Percentiles rank a stretch among this genome's conserved stretches.
Evolutionary conservation across 1,140 invertebrate genomes (phyloP).

Genomic region (Caerostris extrusa): DNA sequence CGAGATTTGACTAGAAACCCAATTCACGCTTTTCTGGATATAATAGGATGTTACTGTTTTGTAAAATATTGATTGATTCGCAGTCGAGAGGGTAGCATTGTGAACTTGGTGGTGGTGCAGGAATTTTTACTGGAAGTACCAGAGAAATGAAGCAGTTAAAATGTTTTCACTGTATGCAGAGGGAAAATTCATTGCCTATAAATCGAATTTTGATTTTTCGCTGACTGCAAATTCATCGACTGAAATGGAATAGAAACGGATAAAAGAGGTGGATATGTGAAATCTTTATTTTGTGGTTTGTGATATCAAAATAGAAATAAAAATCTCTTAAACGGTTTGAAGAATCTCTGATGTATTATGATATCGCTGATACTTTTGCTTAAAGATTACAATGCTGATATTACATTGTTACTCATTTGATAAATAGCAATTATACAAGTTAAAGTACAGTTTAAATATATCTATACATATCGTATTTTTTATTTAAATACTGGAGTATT

Average conservation of each 20-base stretch:
- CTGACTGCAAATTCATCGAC: slow-evolving; percentile 6
- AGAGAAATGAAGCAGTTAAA: slow-evolving; percentile 47
- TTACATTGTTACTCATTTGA: too few relatives aligned
- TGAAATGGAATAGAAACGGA: not conserved
- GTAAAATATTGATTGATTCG: slow-evolving; percentile 34
- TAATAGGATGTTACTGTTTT: slow-evolving; percentile 51
- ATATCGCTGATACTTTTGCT: too few relatives aligned
- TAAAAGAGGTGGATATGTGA: not conserved
- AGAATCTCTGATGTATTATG: too few relatives aligned
- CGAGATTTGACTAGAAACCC: not conserved
- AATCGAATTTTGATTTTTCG: slow-evolving; percentile 3
- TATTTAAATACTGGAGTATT: too few relatives aligned
- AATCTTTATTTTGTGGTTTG: not conserved
- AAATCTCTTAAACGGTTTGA: too few relatives aligned
- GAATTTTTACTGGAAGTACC: too few relatives aligned
- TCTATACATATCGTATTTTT: too few relatives aligned
- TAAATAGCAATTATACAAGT: too few relatives aligned
- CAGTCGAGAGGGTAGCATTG: slow-evolving; percentile 2
- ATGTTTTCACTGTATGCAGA: not conserved
- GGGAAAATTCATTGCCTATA: not conserved
- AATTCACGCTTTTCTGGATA: slow-evolving; percentile 33
- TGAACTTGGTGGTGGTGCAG: too few relatives aligned
- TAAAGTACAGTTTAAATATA: too few relatives aligned
- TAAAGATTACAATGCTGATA: too few relatives aligned
- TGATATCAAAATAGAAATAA: too few relatives aligned